phyloP scores from a whole-genome alignment of 2,797 vertebrate species.

The Telmatherina bonti region DNA sequence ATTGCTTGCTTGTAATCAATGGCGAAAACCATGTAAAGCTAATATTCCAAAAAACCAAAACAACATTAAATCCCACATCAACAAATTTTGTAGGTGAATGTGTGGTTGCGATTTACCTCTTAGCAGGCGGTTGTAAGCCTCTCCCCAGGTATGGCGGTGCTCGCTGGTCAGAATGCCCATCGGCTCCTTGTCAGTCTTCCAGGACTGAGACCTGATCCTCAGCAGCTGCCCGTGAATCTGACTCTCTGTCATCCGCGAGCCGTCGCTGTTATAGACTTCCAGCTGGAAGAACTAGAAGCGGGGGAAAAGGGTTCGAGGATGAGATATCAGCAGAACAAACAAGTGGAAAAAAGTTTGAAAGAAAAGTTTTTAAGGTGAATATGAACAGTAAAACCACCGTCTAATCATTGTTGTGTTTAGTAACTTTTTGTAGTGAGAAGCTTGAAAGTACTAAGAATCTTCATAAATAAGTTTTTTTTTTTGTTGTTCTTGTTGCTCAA shows the following conservation, averaged over 20 bases:
- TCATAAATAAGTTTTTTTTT: no score
- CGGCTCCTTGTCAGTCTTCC: constrained; percentile 90
- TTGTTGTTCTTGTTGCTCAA: no score
- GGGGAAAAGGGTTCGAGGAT: neutral
- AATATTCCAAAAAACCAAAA: neutral
- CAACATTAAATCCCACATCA: neutral
- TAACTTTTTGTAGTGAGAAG: no score
- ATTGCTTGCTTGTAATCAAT: no score
- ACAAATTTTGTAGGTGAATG: neutral
- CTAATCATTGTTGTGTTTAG: no score
- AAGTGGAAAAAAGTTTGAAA: neutral
- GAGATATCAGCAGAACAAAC: neutral
- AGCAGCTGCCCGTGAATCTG: constrained; percentile 88
- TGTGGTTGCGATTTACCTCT: constrained; percentile 53
- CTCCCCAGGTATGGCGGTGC: constrained; percentile 88
- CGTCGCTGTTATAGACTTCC: constrained; percentile 90
- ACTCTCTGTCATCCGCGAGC: constrained; percentile 85
- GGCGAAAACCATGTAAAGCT: neutral
- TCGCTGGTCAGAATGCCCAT: constrained; percentile 90
- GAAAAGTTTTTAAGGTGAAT: neutral
- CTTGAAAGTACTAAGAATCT: no score
- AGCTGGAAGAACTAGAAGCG: constrained; percentile 85
- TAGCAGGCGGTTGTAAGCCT: constrained; percentile 84
- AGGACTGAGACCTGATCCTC: constrained; percentile 85
- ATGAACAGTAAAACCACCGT: neutral